Percentiles rank a stretch among this genome's conserved stretches.
Evolutionary conservation across 2,113 vertebrate species (phyloP).

Genomic region (Prinia subflava): DNA sequence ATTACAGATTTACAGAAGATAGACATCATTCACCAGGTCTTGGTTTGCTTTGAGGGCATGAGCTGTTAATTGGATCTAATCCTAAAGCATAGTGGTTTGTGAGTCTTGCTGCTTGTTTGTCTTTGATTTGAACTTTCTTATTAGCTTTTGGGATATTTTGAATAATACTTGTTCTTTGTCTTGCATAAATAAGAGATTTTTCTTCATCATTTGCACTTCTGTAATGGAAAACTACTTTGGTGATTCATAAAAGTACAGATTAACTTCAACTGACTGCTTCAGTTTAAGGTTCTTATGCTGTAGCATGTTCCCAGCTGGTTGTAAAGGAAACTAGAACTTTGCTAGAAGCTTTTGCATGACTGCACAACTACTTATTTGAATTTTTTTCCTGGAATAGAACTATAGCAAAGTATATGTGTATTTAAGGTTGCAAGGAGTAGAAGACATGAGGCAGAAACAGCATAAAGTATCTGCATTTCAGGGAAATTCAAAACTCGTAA

Average conservation of each 20-base stretch:
- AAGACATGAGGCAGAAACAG: not conserved
- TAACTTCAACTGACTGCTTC: not conserved
- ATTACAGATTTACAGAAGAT: not conserved
- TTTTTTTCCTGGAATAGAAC: not conserved
- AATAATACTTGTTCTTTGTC: not conserved
- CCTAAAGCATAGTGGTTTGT: not conserved
- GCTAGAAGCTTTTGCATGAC: not conserved
- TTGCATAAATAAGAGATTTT: not conserved
- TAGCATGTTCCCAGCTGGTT: not conserved
- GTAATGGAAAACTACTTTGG: not conserved
- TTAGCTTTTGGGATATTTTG: not conserved
- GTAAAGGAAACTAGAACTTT: not conserved
- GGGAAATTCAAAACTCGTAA: not conserved
- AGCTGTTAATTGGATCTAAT: not conserved
- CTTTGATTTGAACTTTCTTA: not conserved
- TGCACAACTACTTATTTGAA: not conserved
- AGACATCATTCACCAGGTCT: not conserved
- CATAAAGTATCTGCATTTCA: not conserved
- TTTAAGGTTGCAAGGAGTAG: not conserved
- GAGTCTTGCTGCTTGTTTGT: not conserved
- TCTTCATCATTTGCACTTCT: not conserved
- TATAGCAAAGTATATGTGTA: not conserved
- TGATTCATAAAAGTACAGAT: not conserved
- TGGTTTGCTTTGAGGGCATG: not conserved
- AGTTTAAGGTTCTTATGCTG: not conserved